These are phyloP conservation scores for Eilema caniola DNA, from an alignment of 2,888 invertebrate genomes.

Conservation along the genomic window DNA sequence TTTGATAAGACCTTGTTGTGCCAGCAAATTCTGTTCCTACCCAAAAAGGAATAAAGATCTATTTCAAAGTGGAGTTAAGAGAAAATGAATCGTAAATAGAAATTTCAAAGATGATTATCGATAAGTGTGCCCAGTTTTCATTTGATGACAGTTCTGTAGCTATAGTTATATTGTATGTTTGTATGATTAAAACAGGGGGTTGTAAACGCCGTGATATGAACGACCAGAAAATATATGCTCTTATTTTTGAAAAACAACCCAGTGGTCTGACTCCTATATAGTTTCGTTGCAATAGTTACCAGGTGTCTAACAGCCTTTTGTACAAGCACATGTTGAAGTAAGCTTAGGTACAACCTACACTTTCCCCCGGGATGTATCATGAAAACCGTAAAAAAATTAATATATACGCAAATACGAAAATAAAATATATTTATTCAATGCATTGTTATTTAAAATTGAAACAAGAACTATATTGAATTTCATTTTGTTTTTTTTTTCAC, in stretches of 20 bases:
- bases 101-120: conserved; percentile 71
- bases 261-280: background rate
- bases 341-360: too few relatives aligned
- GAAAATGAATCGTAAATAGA: conserved; percentile 78
- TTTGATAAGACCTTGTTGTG: conserved; percentile 71
- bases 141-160: conserved; percentile 69
- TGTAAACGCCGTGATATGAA: conserved; percentile 66
- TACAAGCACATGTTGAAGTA: too few relatives aligned
- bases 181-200: conserved; percentile 58
- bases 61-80: conserved; percentile 77
- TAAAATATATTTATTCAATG: too few relatives aligned
- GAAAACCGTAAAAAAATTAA: too few relatives aligned
- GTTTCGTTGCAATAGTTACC: background rate
- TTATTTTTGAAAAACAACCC: background rate
- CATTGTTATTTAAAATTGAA: too few relatives aligned
- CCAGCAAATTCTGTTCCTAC: conserved; percentile 82
- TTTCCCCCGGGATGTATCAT: too few relatives aligned
- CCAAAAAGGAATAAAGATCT: conserved; percentile 86
- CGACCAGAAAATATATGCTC: background rate
- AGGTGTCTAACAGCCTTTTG: too few relatives aligned
- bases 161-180: conserved; percentile 48
- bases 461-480: too few relatives aligned
- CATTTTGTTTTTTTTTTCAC: too few relatives aligned
- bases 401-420: too few relatives aligned
- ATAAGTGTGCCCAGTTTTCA: conserved; percentile 57